Evolutionary conservation across 2,797 vertebrate species (phyloP), one percentile per base, ranked within the genome.

Genomic region (Sphenodon punctatus): DNA sequence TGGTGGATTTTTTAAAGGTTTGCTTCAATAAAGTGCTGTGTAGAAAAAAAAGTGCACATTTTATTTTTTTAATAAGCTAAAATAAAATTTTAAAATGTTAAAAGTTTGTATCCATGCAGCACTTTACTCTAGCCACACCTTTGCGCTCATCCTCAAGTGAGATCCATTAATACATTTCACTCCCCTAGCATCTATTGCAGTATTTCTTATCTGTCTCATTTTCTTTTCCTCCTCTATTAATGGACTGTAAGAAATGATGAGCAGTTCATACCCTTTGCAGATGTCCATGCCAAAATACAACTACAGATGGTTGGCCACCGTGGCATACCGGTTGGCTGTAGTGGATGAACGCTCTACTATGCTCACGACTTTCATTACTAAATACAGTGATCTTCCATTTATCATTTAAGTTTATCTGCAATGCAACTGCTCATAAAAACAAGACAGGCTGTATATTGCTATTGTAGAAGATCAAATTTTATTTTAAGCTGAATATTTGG

Each of bases 381-480:
- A 73, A 61, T 67, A 74, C 23, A 67, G 42, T 25, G 2, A 66
- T 66, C 60, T 71, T 76, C 6, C 25, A 38, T 49, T 75, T 10
- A 80, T 48, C 48, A 64, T 39, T 80, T 68, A 8, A 27, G 68
- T 72, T 91, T 67, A 69, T 34, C 8, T 58, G 10, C 42, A 78
- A 42, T 3, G 10, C 32, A 12, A 12, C 66, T 8, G 3, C 38
- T 82, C 38, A 69, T 13, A 80, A 19, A 43, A 67, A 2, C 9
- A 80, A 12, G 11, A 58, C 6, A 84, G 75, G 32, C 13, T 69
- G 17, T 43, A n/a, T 46, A 61, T 67, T 64, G 30, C 4, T 77
- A 23, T 51, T 82, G n/a, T 34, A 32, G 34, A 34, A 48, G 10
- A n/a, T n/a, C n/a, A 8, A 64, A 69, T 36, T 77, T 23, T 30